phyloP scores from a whole-genome alignment of 2,113 vertebrate species.

The Nycticebus coucang region DNA sequence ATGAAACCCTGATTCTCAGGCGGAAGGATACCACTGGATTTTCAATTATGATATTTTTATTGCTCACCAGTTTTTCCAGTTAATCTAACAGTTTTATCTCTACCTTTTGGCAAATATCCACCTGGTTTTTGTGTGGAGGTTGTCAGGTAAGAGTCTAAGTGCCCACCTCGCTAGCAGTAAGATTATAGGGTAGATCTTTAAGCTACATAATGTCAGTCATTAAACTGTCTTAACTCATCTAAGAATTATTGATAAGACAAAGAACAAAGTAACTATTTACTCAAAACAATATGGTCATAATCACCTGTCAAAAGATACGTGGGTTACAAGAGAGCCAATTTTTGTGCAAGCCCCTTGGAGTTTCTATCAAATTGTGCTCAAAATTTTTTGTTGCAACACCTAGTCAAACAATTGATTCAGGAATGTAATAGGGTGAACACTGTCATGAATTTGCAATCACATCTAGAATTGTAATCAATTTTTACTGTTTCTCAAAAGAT shows the following conservation, averaged over 20 bases:
- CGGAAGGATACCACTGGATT: not conserved
- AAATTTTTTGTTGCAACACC: not conserved
- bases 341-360: not conserved
- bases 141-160: not conserved
- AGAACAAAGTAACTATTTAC: not conserved
- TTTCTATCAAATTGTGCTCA: not conserved
- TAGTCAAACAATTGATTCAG: not conserved
- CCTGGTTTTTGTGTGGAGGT: not conserved
- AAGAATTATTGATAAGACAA: not conserved
- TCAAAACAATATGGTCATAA: not conserved
- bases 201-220: not conserved
- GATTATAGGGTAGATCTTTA: not conserved
- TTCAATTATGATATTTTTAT: constrained; percentile 44
- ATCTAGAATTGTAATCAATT: not conserved
- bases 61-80: not conserved
- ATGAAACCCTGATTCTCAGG: not conserved
- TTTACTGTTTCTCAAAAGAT: constrained; percentile 15
- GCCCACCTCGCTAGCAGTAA: not conserved
- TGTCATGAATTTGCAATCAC: constrained; percentile 4
- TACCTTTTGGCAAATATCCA: not conserved
- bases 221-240: not conserved
- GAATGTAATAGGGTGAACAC: not conserved
- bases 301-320: not conserved
- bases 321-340: not conserved
- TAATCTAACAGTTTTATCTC: not conserved